Base-by-base conservation (phyloP, 2,888 invertebrate species). In the Leptogaster cylindrica region DNA sequence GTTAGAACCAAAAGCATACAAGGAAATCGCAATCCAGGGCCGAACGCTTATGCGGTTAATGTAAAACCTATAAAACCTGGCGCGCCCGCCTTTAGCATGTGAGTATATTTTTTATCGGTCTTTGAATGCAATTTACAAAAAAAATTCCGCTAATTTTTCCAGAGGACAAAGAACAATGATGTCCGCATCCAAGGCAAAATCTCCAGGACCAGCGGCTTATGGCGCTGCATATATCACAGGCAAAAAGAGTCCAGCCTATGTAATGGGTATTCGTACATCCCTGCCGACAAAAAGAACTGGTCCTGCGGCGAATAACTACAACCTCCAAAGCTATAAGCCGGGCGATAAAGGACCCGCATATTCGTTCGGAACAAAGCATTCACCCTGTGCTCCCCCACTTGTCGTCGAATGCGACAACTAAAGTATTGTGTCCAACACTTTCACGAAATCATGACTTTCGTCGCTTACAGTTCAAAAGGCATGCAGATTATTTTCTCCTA, bases 151-250 rank as follows among this genome's bases (percentile, higher is more conserved):
- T 51, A 18, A 8, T 5, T 7, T 16, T 36, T 44, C 69, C n/a
- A 80, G 78, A 73, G 78, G 77, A 5, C 5, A 7, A 48, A 23
- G 39, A 8, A 51, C 39, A 2, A 14, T 1, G 5, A 3, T 3
- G 4, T 6, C 23, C 1, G 1, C 1, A 8, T 27, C 14, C 4
- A 51, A 39, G 51, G 2, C 2, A 0, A 41, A 63, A 18, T 80
- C 81, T 0, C 80, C 80, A 2, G 80, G 80, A 2, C 81, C 80
- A 0, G 79, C 80, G 1, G 76, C 76, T 2, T 81, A 81, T 70
- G 75, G 73, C 6, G 73, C 74, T 2, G 70, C 71, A 1, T 74
- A 76, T 67, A 66, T 71, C 0, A 74, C 74, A 39, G 51, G 75
- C 0, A 69, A 44, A 1, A 74, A 73, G 23, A 73, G 74, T 6